Percentiles rank a stretch among this genome's conserved stretches.
phyloP scores from a whole-genome alignment of 2,888 invertebrate species.

The Mycalesis mineus region DNA sequence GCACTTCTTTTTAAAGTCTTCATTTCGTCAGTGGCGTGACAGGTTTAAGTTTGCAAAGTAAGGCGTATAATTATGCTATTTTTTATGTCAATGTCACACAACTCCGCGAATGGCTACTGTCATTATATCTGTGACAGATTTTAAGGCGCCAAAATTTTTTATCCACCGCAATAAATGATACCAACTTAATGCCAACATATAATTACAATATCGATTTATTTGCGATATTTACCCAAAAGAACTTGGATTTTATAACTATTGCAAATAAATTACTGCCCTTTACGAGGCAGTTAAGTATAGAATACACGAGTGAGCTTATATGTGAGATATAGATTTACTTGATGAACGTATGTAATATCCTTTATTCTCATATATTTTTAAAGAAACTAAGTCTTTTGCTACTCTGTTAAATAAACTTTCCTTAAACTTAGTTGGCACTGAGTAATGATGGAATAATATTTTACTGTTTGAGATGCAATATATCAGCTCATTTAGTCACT shows the following conservation, averaged over 20 bases:
- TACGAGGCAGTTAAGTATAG: not conserved
- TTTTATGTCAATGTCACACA: constrained; percentile 44
- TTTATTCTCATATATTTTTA: too few species aligned
- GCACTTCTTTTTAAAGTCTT: not conserved
- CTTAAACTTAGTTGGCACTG: too few species aligned
- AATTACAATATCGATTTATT: constrained; percentile 11
- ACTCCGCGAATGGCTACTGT: not conserved
- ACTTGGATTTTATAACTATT: not conserved
- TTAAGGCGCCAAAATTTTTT: constrained; percentile 35
- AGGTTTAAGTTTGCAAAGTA: not conserved
- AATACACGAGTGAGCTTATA: not conserved
- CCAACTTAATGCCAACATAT: not conserved
- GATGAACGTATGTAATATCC: too few species aligned
- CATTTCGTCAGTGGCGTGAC: not conserved
- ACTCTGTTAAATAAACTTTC: too few species aligned
- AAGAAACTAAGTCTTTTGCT: too few species aligned
- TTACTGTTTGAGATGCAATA: too few species aligned
- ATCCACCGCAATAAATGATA: not conserved
- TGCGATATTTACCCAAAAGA: not conserved
- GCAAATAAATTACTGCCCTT: not conserved
- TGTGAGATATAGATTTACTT: too few species aligned
- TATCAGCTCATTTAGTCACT: too few species aligned
- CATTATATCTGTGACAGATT: constrained; percentile 34
- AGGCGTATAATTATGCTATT: constrained; percentile 36
- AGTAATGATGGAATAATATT: too few species aligned